Base-by-base conservation (phyloP, 2,797 vertebrate genomes). In the Rhabdomys pumilio region DNA sequence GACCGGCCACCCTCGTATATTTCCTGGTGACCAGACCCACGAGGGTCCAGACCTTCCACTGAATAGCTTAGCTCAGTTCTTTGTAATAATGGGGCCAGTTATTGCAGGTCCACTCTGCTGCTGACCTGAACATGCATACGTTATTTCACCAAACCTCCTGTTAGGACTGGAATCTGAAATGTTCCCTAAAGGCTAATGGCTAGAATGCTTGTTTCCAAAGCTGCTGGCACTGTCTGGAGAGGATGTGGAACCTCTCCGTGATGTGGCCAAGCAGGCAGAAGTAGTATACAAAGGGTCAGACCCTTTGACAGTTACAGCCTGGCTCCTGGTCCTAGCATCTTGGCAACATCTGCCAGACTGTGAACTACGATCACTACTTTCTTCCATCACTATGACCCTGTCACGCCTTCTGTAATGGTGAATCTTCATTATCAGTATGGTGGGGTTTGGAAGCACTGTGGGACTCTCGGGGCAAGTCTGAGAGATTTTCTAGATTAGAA, bases 31-130 rank as follows among this genome's bases (percentile, higher is more conserved):
- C n/a, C 81, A 63, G 41, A 69, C 19, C 38, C 20, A 7, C 3
- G 3, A 53, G 50, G 20, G 31, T 63, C 69, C 84, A 75, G 41
- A 59, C n/a, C 47, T 61, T 59, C 34, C 19, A 0, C 2, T 88
- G 80, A 91, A 69, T 31, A 53, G 41, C 61, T 90, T 81, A 41
- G 47, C 65, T 79, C 44, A 4, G 76, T 90, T 90, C 26, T 87
- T 73, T 44, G 26, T 44, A 34, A 65, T 24, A 65, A 67, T 1
- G 8, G 8, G 13, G 61, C 73, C 0, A 1, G 2, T 77, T 44
- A 24, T 9, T 31, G 17, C 1, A 29, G 9, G 8, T 11, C 53
- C 0, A 0, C 61, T 47, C 11, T 29, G 3, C 34, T 41, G 59
- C 73, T 55, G 41, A 69, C 13, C 82, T 1, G n/a, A 3, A 82